Evolutionary conservation across 2,797 vertebrate genomes (phyloP).

Genomic region (Sebastes miniatus): DNA sequence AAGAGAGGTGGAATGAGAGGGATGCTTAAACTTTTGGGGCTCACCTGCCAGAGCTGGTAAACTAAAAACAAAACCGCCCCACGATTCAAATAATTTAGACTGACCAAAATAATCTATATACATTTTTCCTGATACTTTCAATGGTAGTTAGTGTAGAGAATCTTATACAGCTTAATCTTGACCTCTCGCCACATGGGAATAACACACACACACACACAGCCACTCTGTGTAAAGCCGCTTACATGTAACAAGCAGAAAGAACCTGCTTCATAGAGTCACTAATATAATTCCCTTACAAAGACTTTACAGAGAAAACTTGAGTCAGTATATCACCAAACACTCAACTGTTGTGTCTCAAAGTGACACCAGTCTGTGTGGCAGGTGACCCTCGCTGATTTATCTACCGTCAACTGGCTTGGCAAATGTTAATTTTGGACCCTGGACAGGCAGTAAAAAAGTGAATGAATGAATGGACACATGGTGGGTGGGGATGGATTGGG

Average conservation of each 20-base stretch:
- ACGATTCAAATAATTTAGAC: background rate
- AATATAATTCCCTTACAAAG: background rate
- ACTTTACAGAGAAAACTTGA: background rate
- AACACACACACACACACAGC: too few species aligned
- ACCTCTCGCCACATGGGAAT: background rate
- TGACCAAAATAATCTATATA: background rate
- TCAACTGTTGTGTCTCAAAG: background rate
- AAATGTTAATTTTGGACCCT: constrained; percentile 5
- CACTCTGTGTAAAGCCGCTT: background rate
- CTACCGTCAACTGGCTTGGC: background rate
- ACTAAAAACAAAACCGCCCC: background rate
- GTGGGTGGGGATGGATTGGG: background rate
- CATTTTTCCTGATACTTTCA: background rate
- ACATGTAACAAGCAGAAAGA: background rate
- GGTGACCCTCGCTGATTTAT: background rate
- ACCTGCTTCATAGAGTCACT: background rate
- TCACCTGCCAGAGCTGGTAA: background rate
- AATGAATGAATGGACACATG: constrained; percentile 24
- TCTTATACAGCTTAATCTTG: background rate
- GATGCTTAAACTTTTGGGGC: background rate
- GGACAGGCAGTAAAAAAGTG: background rate
- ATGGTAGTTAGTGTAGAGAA: background rate
- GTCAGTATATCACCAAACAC: background rate
- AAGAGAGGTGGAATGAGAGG: background rate
- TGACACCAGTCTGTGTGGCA: background rate